Conservation (phyloP, 2,797 vertebrate species). For the Danio tinwini region DNA sequence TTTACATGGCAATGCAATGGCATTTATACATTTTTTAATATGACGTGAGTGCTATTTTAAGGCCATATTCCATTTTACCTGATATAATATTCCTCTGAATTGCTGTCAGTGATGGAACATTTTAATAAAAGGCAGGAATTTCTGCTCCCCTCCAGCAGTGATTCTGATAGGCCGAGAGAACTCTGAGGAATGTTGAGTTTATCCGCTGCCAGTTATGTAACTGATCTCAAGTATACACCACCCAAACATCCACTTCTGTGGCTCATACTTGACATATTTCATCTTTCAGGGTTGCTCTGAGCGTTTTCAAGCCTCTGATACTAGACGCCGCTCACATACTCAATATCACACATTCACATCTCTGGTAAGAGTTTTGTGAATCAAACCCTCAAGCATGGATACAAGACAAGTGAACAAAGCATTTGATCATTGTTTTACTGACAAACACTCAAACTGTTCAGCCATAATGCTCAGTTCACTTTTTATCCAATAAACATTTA, state of each 20-base stretch:
- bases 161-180: not conserved
- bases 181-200: conserved; percentile 66
- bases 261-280: conserved; percentile 18
- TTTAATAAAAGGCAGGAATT: conserved; percentile 22
- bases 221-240: conserved; percentile 51
- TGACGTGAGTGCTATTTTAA: not conserved
- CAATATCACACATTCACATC: not conserved
- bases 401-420: not conserved
- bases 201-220: conserved; percentile 66
- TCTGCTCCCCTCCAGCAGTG: not conserved
- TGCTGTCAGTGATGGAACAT: conserved; percentile 29
- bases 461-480: not conserved
- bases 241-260: conserved; percentile 29
- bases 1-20: not conserved
- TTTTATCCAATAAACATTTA: not conserved
- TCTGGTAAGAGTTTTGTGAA: not conserved
- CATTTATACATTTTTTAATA: conserved; percentile 5
- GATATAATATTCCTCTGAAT: conserved; percentile 8
- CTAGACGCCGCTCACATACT: not conserved
- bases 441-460: not conserved
- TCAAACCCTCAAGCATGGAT: not conserved
- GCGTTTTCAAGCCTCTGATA: not conserved
- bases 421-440: not conserved
- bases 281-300: not conserved
- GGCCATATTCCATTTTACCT: not conserved